Percentiles rank a stretch among this genome's conserved stretches.
Evolutionary conservation across 2,797 vertebrate genomes (phyloP).

Genomic region (Ctenopoma multispine): DNA sequence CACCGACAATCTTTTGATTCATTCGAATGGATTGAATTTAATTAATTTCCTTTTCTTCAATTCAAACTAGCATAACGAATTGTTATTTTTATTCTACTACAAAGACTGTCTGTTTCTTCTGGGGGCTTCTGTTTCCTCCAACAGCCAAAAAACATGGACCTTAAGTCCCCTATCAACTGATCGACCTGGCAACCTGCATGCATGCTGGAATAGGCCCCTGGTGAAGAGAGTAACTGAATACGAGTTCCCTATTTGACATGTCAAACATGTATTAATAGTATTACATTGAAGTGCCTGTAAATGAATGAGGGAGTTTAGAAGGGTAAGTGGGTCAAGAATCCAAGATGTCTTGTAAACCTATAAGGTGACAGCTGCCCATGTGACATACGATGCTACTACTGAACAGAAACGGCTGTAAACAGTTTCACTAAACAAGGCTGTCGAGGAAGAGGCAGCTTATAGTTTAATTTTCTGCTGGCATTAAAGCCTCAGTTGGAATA

Average conservation of each 20-base stretch:
- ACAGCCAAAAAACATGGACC: background rate
- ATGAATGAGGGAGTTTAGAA: conserved; percentile 1
- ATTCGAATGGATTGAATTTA: too few species aligned
- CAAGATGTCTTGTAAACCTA: conserved; percentile 19
- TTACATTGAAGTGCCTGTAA: conserved; percentile 4
- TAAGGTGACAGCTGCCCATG: conserved; percentile 27
- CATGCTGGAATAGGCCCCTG: conserved; percentile 8
- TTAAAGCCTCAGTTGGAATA: background rate
- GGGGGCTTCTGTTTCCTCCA: background rate
- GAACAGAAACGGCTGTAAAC: conserved; percentile 19
- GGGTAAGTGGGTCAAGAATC: conserved; percentile 49
- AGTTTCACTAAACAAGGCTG: background rate
- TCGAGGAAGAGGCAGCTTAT: conserved; percentile 30
- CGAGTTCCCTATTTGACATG: conserved; percentile 12
- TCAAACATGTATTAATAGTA: conserved; percentile 51
- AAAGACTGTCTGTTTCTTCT: background rate
- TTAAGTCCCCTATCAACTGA: background rate
- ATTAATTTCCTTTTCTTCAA: too few species aligned
- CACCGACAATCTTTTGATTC: too few species aligned
- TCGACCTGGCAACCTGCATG: background rate
- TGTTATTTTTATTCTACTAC: too few species aligned
- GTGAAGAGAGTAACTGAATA: conserved; percentile 25
- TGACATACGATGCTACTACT: background rate
- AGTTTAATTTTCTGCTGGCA: background rate
- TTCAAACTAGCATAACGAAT: too few species aligned